phyloP scores from a whole-genome alignment of 2,888 invertebrate genomes.

The Leptura quadrifasciata region DNA sequence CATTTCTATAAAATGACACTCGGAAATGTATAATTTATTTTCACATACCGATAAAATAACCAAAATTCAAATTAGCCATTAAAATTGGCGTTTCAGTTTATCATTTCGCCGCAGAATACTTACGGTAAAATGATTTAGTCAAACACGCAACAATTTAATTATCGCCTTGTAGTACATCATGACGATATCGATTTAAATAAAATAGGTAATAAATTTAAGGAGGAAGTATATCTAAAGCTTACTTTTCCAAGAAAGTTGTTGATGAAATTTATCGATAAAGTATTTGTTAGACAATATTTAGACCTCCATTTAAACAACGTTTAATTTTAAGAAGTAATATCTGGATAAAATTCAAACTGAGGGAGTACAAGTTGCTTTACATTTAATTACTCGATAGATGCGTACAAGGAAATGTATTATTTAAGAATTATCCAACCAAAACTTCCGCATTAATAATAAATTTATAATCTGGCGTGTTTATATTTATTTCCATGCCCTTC shows the following conservation, averaged over 20 bases:
- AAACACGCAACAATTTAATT: slow-evolving; percentile 4
- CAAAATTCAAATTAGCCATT: neutral
- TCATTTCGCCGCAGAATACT: neutral
- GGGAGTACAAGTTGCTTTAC: no score
- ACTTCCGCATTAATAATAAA: no score
- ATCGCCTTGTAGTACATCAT: neutral
- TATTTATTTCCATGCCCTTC: no score
- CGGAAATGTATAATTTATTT: neutral
- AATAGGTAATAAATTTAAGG: neutral
- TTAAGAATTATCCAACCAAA: no score
- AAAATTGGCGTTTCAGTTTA: neutral
- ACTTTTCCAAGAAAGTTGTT: neutral
- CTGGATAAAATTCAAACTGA: no score
- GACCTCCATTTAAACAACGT: neutral
- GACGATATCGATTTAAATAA: neutral
- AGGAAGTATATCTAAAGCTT: neutral
- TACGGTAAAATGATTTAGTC: neutral
- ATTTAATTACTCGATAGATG: no score
- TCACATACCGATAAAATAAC: neutral
- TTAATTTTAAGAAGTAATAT: no score
- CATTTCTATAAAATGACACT: neutral
- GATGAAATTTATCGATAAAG: neutral
- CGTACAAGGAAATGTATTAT: no score
- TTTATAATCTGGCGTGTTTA: no score
- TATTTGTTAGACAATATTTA: neutral